Conservation (phyloP, 2,888 invertebrate species). For the Eumerus sabulonum region DNA sequence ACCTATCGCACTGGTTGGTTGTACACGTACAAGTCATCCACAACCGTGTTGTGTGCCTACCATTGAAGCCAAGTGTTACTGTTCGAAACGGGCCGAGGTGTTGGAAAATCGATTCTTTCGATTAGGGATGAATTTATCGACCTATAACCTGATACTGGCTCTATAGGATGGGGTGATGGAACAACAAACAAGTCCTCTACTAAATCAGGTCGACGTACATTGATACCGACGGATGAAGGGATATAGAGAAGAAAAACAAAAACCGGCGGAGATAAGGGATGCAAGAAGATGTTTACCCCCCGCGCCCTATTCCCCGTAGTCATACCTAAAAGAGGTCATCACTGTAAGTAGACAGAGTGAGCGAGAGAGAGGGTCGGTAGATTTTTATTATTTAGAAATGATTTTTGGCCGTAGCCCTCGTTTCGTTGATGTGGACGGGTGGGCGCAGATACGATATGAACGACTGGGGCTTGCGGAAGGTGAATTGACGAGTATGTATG, state of each 20-base stretch:
- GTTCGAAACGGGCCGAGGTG: slow-evolving; percentile 28
- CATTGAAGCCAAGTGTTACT: neutral
- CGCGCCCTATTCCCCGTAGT: slow-evolving; percentile 21
- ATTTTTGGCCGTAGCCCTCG: slow-evolving; percentile 40
- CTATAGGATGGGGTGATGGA: neutral
- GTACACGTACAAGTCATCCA: slow-evolving; percentile 22
- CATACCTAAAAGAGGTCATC: slow-evolving; percentile 33
- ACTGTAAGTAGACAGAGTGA: neutral
- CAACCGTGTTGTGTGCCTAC: neutral
- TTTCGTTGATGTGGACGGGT: slow-evolving; percentile 1
- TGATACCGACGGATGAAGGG: neutral
- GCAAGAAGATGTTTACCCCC: slow-evolving; percentile 24
- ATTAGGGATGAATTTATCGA: slow-evolving; percentile 58
- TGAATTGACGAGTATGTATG: slow-evolving; percentile 32
- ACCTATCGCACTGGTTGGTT: slow-evolving; percentile 28
- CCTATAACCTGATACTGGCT: slow-evolving; percentile 46
- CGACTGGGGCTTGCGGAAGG: too few relatives aligned
- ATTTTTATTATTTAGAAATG: slow-evolving; percentile 56
- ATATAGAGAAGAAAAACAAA: slow-evolving; percentile 8
- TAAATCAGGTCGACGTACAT: slow-evolving; percentile 48
- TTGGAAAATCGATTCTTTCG: slow-evolving; percentile 58
- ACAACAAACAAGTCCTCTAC: slow-evolving; percentile 26
- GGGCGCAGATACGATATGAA: slow-evolving; percentile 16
- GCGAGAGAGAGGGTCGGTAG: slow-evolving; percentile 16
- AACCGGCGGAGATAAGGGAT: slow-evolving; percentile 42